A percentile compares a stretch with the other conserved stretches of the same genome.
phyloP scores from a whole-genome alignment of 1,140 invertebrate genomes.

The Camponotus vicinus region DNA sequence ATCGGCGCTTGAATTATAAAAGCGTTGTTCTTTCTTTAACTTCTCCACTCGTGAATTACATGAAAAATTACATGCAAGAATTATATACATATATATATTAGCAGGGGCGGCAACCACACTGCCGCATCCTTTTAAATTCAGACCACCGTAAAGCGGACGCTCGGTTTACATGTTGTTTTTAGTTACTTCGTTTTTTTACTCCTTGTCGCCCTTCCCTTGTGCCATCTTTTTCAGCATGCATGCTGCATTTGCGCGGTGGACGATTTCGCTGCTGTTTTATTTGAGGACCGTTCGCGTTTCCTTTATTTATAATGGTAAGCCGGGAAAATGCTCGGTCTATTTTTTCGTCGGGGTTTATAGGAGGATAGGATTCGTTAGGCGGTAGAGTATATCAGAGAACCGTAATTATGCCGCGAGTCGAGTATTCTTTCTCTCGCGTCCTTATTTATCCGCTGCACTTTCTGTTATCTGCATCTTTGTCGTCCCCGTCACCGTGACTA shows the following conservation, averaged over 20 bases:
- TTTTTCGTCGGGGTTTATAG: slow-evolving; percentile 31
- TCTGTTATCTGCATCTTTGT: slow-evolving; percentile 43
- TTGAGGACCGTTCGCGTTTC: slow-evolving; percentile 46
- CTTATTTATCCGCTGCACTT: slow-evolving; percentile 44
- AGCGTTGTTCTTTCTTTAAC: slow-evolving; percentile 8
- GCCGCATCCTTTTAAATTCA: slow-evolving; percentile 46
- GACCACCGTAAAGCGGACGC: slow-evolving; percentile 49
- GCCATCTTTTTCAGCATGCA: slow-evolving; percentile 47
- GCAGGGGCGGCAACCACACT: not conserved
- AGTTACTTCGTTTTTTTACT: slow-evolving; percentile 38
- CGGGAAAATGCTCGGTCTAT: slow-evolving; percentile 51
- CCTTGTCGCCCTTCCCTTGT: slow-evolving; percentile 24
- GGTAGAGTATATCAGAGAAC: slow-evolving; percentile 29
- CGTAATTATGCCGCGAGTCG: slow-evolving; percentile 49
- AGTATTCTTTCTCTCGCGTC: slow-evolving; percentile 36
- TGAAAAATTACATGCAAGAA: slow-evolving; percentile 46
- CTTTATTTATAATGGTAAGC: slow-evolving; percentile 52
- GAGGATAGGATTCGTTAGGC: slow-evolving; percentile 17
- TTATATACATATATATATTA: slow-evolving; percentile 22
- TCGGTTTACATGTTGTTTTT: slow-evolving; percentile 59
- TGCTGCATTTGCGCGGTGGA: slow-evolving; percentile 30
- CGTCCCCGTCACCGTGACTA: not conserved
- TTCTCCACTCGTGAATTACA: not conserved
- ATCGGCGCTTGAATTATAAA: slow-evolving; percentile 49
- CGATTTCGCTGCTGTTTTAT: slow-evolving; percentile 56